Conservation (phyloP, 92 coral and sea anemone species). For the Diadumene lineata region DNA sequence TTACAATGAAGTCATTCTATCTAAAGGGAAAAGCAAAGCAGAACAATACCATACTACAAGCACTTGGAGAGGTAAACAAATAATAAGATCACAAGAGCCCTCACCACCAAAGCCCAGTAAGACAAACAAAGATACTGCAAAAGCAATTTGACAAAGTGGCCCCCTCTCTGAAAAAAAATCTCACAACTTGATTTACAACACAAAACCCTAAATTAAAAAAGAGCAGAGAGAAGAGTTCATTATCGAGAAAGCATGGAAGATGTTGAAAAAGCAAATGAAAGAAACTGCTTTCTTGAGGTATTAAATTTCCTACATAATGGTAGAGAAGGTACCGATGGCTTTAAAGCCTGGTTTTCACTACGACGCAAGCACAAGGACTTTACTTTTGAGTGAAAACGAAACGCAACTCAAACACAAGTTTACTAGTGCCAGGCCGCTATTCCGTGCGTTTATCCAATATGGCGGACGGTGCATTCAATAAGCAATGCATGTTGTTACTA, state of each 20-base stretch:
- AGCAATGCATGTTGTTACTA: too few species aligned
- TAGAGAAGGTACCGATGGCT: too few species aligned
- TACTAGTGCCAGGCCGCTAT: too few species aligned
- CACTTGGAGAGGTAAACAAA: slow-evolving; percentile 27
- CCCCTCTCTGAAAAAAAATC: slow-evolving; percentile 35
- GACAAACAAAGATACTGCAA: slow-evolving; percentile 48
- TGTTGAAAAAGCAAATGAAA: slow-evolving; percentile 50
- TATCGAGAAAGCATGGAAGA: slow-evolving; percentile 36
- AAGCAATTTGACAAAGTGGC: slow-evolving; percentile 33
- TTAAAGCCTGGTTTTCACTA: too few species aligned
- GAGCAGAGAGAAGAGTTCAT: slow-evolving; percentile 25
- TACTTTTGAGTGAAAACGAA: too few species aligned
- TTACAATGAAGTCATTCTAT: slow-evolving; percentile 34
- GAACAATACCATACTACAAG: slow-evolving; percentile 30
- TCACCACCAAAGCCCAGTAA: slow-evolving; percentile 21
- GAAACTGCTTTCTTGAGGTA: slow-evolving; percentile 62
- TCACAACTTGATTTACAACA: slow-evolving; percentile 37
- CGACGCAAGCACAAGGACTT: too few species aligned
- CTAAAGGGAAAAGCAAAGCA: slow-evolving; percentile 53
- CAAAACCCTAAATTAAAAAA: slow-evolving; percentile 18
- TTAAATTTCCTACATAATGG: too few species aligned
- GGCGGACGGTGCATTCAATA: too few species aligned
- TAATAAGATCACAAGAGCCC: slow-evolving; percentile 11
- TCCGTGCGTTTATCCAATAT: too few species aligned
- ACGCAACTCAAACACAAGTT: too few species aligned